Evolutionary conservation across 2,888 invertebrate species (phyloP), one percentile per base, ranked within the genome.

Genomic region (Andricus quercusramuli): DNA sequence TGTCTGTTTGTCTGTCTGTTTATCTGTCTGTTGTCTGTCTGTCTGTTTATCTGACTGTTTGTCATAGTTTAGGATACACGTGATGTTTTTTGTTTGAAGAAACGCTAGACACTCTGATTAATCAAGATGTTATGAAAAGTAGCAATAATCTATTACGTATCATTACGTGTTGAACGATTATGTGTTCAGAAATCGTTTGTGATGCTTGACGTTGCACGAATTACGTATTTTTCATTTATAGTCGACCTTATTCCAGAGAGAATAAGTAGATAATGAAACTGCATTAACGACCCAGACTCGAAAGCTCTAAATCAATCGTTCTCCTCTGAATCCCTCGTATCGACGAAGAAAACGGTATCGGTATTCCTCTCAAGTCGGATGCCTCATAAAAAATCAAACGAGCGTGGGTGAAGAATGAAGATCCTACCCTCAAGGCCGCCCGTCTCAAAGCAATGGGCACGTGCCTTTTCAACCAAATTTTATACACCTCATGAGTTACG

Each of bases 241-340:
- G 59, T 22, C 25, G 22, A 62, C 59, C 59, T 62, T 22, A 62
- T 62, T 62, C 59, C 22, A 62, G 22, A 13, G 22, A 22, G 37
- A 37, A 37, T 22, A 62, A n/a, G 22, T 62, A 15, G 59, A 62
- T 62, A 62, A 62, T 25, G 22, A 3, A 25, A 62, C 25, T 22
- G 22, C 59, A 62, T 11, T 25, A 62, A 62, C 59, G 59, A 62
- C 13, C n/a, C 62, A 62, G 37, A 41, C 20, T 37, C n/a, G n/a
- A 41, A n/a, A 67, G n/a, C 37, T 37, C n/a, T n/a, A 41, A 67
- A 67, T 67, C 66, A 67, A 67, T 67, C 66, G 66, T n/a, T 37
- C 20, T 41, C 66, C 37, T 67, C 20, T 20, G 41, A 41, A 67
- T 41, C 66, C 66, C 37, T 17, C 15, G 15, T 15, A 15, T 44